Percentiles rank a stretch among this genome's conserved stretches.
phyloP scores from a whole-genome alignment of 23 tunicate genomes.

The Diplosoma virens region DNA sequence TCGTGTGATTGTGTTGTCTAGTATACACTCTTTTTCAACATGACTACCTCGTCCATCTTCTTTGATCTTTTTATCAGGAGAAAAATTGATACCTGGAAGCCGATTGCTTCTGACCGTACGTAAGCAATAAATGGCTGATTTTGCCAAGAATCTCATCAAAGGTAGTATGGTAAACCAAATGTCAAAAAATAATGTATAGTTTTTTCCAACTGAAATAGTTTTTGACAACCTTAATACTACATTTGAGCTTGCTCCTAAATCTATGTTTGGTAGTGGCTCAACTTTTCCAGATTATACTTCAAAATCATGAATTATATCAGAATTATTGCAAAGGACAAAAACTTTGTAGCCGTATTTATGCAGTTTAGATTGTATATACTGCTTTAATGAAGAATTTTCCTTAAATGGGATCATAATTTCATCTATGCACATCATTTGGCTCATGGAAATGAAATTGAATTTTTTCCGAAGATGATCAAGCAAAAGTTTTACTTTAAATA shows the following conservation, averaged over 20 bases:
- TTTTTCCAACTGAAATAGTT: not conserved
- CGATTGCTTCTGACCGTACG: constrained; percentile 21
- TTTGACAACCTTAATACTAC: constrained; percentile 1
- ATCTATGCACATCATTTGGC: constrained; percentile 7
- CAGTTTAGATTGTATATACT: constrained; percentile 6
- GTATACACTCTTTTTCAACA: not conserved
- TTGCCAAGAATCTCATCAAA: not conserved
- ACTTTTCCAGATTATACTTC: constrained; percentile 14
- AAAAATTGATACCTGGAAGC: not conserved
- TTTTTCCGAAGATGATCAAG: constrained; percentile 1
- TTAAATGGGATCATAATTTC: constrained; percentile 29
- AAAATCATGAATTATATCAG: constrained; percentile 8
- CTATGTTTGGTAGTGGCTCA: not conserved
- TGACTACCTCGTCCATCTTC: not conserved
- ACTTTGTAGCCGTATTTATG: constrained; percentile 11
- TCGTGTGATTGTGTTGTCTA: not conserved
- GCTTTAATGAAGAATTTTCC: constrained; percentile 12
- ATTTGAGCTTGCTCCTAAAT: constrained; percentile 29
- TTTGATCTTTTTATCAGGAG: constrained; percentile 4
- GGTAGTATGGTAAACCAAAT: constrained; percentile 19
- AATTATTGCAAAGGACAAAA: constrained; percentile 12
- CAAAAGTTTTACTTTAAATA: constrained; percentile 19
- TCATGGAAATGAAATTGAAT: not conserved
- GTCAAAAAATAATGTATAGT: constrained; percentile 24
- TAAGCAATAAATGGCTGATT: not conserved